A percentile compares a stretch with the other conserved stretches of the same genome.
Conservation (phyloP, 2,797 vertebrate species). For the Tapera naevia region DNA sequence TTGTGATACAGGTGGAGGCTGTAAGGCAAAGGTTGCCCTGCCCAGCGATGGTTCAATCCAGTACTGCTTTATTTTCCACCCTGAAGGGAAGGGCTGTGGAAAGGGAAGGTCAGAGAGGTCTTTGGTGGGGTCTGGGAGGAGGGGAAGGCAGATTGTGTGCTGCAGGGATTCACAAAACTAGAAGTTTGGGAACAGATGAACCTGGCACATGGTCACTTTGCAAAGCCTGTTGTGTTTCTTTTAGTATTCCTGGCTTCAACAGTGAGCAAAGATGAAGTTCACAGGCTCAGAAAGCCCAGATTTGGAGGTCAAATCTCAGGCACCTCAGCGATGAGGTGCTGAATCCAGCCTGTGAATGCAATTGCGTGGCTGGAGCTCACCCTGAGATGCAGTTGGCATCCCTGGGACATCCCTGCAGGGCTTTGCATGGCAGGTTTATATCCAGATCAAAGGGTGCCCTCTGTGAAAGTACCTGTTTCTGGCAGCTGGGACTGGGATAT, state of each 20-base stretch:
- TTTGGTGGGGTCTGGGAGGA: not conserved
- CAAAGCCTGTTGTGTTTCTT: not conserved
- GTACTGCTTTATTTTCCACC: not conserved
- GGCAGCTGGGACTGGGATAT: not conserved
- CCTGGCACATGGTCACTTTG: not conserved
- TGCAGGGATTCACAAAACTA: not conserved
- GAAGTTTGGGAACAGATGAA: not conserved
- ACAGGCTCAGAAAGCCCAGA: not conserved
- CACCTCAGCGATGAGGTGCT: too few relatives aligned
- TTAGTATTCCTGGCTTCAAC: not conserved
- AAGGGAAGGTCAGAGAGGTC: not conserved
- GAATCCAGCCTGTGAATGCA: not conserved
- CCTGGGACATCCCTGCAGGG: not conserved
- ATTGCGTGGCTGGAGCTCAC: not conserved
- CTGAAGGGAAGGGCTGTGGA: not conserved
- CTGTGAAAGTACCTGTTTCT: not conserved
- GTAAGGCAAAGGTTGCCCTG: fast-evolving
- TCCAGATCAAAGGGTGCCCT: not conserved
- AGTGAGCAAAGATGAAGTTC: not conserved
- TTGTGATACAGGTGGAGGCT: not conserved
- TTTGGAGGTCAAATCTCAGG: not conserved
- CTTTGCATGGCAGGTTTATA: not conserved
- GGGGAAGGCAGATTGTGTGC: not conserved
- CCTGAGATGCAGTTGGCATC: not conserved
- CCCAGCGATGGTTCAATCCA: fast-evolving